Evolutionary conservation across 2,888 invertebrate species (phyloP).

Genomic region (Caenorhabditis zanzibari): DNA sequence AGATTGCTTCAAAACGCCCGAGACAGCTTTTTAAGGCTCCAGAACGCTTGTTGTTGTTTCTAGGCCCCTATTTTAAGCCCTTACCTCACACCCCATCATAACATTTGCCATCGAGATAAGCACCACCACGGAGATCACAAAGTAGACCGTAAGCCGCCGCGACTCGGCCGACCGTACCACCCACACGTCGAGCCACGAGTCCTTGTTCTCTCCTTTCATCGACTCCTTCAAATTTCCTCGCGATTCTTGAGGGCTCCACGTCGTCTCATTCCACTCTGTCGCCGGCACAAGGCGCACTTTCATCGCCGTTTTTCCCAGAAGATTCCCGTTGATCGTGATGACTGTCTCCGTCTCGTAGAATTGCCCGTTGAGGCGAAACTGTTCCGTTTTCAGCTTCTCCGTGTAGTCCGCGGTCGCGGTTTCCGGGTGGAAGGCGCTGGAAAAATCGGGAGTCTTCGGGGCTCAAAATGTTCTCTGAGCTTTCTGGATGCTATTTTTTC

Average conservation of each 20-base stretch:
- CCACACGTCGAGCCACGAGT: constrained; percentile 71
- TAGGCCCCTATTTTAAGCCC: too few relatives aligned
- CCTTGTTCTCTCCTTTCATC: background rate
- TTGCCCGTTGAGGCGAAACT: constrained; percentile 31
- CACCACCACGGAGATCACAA: constrained; percentile 79
- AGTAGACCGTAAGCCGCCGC: constrained; percentile 74
- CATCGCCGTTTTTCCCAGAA: constrained; percentile 77
- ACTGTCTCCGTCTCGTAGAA: constrained; percentile 63
- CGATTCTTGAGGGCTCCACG: background rate
- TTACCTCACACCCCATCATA: constrained; percentile 83
- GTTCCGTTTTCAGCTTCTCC: constrained; percentile 10
- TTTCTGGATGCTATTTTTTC: too few relatives aligned
- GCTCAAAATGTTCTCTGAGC: too few relatives aligned
- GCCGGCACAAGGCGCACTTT: constrained; percentile 65
- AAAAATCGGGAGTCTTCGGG: background rate
- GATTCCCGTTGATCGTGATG: constrained; percentile 70
- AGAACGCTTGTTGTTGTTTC: too few relatives aligned
- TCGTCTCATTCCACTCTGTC: constrained; percentile 20
- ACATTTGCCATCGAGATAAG: constrained; percentile 82
- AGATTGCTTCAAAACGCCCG: too few relatives aligned
- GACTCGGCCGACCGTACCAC: constrained; percentile 69
- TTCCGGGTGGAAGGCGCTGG: constrained; percentile 63
- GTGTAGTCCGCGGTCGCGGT: constrained; percentile 41
- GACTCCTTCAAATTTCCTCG: background rate
- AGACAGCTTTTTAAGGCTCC: too few relatives aligned